Percentiles rank a stretch among this genome's conserved stretches.
phyloP scores from a whole-genome alignment of 2,797 vertebrate species.

The Lutjanus campechanus region DNA sequence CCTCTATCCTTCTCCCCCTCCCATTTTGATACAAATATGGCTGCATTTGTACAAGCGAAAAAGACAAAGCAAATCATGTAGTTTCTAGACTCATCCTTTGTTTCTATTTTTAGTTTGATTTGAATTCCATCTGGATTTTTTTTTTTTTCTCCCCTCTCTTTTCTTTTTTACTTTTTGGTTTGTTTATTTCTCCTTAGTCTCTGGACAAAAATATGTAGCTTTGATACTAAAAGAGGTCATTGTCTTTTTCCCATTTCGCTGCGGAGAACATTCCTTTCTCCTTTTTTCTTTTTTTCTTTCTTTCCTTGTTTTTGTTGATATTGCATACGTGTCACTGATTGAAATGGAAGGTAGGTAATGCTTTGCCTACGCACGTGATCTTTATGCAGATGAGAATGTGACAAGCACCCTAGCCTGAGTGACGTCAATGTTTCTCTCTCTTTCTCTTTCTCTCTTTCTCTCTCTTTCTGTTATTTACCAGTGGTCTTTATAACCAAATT shows the following conservation, averaged over 20 bases:
- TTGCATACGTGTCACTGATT: conserved; percentile 98
- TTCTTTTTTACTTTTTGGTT: conserved; percentile 72
- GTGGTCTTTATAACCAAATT: conserved; percentile 79
- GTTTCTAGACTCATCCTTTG: conserved; percentile 73
- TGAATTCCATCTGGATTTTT: conserved; percentile 73
- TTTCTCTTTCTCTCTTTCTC: conserved; percentile 63
- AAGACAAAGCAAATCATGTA: conserved; percentile 85
- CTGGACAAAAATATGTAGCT: conserved; percentile 88
- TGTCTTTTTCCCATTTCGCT: conserved; percentile 97
- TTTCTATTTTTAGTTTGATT: conserved; percentile 72
- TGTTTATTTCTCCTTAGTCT: conserved; percentile 82
- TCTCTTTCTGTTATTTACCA: conserved; percentile 78
- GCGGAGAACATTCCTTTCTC: conserved; percentile 97
- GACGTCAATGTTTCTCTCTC: conserved; percentile 94
- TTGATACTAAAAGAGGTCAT: conserved; percentile 96
- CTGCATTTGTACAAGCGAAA: conserved; percentile 84
- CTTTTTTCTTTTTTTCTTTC: conserved; percentile 87
- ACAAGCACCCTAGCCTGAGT: conserved; percentile 97
- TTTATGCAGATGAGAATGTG: conserved; percentile 98
- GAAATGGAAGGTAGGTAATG: conserved; percentile 98
- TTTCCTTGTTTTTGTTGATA: conserved; percentile 89
- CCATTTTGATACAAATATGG: conserved; percentile 76
- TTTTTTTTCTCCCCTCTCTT: conserved; percentile 65
- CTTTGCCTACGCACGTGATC: conserved; percentile 97
- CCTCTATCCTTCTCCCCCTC: conserved; percentile 43